These are phyloP conservation scores for Onthophagus sagittarius DNA, from an alignment of 2,888 invertebrate species.

Conservation along the genomic window DNA sequence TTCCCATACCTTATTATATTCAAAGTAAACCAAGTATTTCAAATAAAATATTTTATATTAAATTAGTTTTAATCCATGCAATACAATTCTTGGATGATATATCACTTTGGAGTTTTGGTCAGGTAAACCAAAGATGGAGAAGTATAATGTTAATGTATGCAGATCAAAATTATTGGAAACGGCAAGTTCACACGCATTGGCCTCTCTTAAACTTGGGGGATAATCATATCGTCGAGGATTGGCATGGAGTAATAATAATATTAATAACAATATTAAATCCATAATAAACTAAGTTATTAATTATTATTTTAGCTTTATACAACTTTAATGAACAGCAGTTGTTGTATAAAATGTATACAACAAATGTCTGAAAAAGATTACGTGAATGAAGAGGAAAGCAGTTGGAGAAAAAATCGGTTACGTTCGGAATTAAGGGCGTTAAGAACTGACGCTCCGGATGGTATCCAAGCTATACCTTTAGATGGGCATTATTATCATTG, in stretches of 20 bases:
- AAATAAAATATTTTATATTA: constrained; percentile 31
- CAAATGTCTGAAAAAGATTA: constrained; percentile 76
- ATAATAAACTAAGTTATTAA: too few relatives aligned
- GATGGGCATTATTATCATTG: constrained; percentile 83
- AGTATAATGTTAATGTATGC: constrained; percentile 71
- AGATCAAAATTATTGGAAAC: constrained; percentile 76
- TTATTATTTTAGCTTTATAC: constrained; percentile 56
- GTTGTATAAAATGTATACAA: constrained; percentile 82
- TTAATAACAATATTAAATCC: too few relatives aligned
- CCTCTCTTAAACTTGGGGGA: constrained; percentile 71
- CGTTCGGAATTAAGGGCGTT: constrained; percentile 70
- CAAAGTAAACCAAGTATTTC: too few relatives aligned
- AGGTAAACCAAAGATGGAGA: constrained; percentile 83
- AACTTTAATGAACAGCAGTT: constrained; percentile 69
- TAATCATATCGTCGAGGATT: constrained; percentile 61
- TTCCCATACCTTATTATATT: too few relatives aligned
- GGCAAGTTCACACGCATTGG: constrained; percentile 75
- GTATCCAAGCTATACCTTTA: constrained; percentile 77
- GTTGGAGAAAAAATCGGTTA: constrained; percentile 78
- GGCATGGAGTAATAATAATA: constrained; percentile 65
- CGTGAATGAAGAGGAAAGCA: constrained; percentile 68
- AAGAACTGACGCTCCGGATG: constrained; percentile 77
- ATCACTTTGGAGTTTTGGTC: constrained; percentile 83
- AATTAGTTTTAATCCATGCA: constrained; percentile 74
- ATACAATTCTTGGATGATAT: constrained; percentile 89